These are phyloP conservation scores for Paraescarpia echinospica DNA, from an alignment of 1,140 invertebrate genomes.

Conservation along the genomic window DNA sequence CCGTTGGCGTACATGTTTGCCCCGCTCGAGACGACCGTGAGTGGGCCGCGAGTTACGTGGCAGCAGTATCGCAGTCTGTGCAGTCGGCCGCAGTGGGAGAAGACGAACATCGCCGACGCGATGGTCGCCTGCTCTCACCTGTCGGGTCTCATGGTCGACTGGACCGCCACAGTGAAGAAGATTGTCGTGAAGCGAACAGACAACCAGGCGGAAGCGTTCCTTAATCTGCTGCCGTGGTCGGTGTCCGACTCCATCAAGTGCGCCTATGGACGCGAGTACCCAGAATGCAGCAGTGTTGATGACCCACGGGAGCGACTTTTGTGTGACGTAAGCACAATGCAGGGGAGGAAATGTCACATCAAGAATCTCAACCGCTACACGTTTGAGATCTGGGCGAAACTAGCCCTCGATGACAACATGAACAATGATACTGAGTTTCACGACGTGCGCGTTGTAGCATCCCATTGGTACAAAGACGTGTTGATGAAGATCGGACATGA, in stretches of 20 bases:
- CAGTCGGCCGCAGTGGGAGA: constrained; percentile 10
- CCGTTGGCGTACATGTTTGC: constrained; percentile 19
- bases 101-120: constrained; percentile 13
- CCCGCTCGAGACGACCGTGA: constrained; percentile 9
- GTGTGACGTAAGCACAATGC: background rate
- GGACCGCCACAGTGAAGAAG: constrained; percentile 24
- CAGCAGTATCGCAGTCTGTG: constrained; percentile 15
- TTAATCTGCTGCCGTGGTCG: constrained; percentile 20
- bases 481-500: constrained; percentile 13
- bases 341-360: constrained; percentile 24
- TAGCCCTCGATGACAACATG: constrained; percentile 2
- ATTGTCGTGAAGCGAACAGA: constrained; percentile 25
- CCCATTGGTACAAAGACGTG: constrained; percentile 25
- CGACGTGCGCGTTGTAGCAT: constrained; percentile 18
- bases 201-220: constrained; percentile 26
- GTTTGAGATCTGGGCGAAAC: constrained; percentile 22
- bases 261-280: constrained; percentile 8
- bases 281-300: background rate
- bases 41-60: background rate
- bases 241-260: constrained; percentile 16
- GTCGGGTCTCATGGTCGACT: constrained; percentile 21
- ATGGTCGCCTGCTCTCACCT: constrained; percentile 22
- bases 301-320: background rate
- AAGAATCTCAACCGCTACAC: constrained; percentile 27
- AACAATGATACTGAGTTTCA: background rate